Evolutionary conservation across 2,113 vertebrate genomes (phyloP).

Genomic region (Bujurquina vittata): DNA sequence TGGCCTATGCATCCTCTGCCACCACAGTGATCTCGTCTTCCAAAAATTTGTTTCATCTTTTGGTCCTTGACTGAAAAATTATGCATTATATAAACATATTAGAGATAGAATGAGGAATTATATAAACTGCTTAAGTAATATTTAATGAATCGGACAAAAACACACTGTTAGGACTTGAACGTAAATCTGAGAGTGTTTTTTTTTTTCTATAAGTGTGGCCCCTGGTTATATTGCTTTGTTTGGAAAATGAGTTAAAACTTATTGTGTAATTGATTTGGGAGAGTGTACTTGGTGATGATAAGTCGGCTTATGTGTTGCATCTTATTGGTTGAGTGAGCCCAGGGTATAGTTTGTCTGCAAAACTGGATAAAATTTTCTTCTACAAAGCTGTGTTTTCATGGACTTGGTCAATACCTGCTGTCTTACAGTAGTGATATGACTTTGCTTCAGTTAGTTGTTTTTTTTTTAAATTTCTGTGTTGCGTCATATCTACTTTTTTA

Average conservation of each 20-base stretch:
- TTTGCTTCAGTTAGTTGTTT: neutral
- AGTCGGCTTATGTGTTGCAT: neutral
- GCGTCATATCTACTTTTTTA: neutral
- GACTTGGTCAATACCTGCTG: neutral
- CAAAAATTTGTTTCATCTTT: too few species aligned
- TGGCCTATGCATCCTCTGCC: too few species aligned
- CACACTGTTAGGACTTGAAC: neutral
- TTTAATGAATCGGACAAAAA: neutral
- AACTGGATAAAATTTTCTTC: neutral
- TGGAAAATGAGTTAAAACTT: neutral
- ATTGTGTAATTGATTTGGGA: neutral
- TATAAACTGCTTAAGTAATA: neutral
- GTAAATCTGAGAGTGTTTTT: neutral
- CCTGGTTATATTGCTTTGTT: neutral
- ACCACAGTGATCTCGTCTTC: too few species aligned
- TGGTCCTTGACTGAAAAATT: too few species aligned
- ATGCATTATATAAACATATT: neutral
- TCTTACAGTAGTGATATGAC: neutral
- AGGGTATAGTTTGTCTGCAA: neutral
- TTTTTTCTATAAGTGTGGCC: neutral
- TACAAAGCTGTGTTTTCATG: neutral
- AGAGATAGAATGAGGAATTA: neutral
- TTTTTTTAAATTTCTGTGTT: neutral
- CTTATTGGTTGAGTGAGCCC: neutral
- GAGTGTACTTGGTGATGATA: neutral